phyloP scores from a whole-genome alignment of 2,888 invertebrate genomes.

The Lasioglossum leucozonium region DNA sequence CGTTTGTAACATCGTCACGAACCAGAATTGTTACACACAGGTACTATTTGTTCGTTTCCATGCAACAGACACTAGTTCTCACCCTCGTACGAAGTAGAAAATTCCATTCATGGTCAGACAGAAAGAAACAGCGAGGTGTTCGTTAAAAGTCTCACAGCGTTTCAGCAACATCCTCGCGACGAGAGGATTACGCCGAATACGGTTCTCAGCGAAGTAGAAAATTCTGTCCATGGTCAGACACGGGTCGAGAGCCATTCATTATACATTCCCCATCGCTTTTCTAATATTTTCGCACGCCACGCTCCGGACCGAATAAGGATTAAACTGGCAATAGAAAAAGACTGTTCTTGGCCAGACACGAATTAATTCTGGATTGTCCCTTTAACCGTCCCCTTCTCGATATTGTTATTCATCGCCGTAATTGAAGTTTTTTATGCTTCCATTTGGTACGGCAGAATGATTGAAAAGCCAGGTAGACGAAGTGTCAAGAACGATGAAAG shows the following conservation, averaged over 20 bases:
- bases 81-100: neutral
- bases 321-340: slow-evolving; percentile 16
- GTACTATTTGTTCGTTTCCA: no score
- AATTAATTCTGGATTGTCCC: slow-evolving; percentile 16
- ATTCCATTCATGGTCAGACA: neutral
- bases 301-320: slow-evolving; percentile 9
- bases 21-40: no score
- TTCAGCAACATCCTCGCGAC: neutral
- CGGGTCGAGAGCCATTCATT: neutral
- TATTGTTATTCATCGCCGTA: neutral
- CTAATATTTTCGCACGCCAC: slow-evolving; percentile 33
- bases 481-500: no score
- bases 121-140: neutral
- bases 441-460: no score
- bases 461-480: no score
- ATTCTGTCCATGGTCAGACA: slow-evolving; percentile 32
- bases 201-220: slow-evolving; percentile 21
- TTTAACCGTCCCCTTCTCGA: neutral
- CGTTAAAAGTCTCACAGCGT: neutral
- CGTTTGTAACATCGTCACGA: no score
- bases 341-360: slow-evolving; percentile 22
- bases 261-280: neutral
- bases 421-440: no score
- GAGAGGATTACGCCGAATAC: neutral
- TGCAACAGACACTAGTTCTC: no score